A percentile compares a stretch with the other conserved stretches of the same genome.
Conservation (phyloP, 2,797 vertebrate genomes). For the Intellagama lesueurii region DNA sequence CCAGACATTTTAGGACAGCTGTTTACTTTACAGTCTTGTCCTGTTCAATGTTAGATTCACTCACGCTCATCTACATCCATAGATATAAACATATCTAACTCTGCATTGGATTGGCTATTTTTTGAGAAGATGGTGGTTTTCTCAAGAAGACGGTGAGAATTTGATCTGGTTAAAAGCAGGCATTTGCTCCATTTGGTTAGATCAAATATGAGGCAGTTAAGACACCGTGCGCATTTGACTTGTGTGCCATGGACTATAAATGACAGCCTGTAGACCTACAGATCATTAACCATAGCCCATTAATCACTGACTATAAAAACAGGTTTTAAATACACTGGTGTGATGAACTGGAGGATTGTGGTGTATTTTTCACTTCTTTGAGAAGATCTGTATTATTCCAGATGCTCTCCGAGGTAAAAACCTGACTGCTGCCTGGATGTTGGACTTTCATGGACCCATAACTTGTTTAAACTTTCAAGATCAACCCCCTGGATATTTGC, state of each 20-base stretch:
- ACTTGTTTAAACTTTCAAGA: not conserved
- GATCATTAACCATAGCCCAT: slow-evolving; percentile 29
- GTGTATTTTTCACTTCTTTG: not conserved
- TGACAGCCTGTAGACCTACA: not conserved
- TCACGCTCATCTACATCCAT: slow-evolving; percentile 5
- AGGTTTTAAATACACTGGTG: not conserved
- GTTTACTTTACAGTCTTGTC: too few relatives aligned
- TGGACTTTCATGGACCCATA: not conserved
- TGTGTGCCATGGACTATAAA: slow-evolving; percentile 1
- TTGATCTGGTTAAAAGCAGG: not conserved
- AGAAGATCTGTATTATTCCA: slow-evolving; percentile 15
- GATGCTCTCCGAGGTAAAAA: not conserved
- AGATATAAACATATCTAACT: not conserved
- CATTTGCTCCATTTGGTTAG: not conserved
- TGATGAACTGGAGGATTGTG: not conserved
- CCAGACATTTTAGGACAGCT: not conserved
- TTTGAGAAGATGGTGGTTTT: not conserved
- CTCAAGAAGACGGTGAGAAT: not conserved
- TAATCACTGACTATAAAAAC: slow-evolving; percentile 12
- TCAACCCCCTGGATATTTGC: not conserved
- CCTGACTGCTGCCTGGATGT: not conserved
- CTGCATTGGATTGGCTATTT: not conserved
- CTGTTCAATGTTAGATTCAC: not conserved
- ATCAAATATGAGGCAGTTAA: slow-evolving; percentile 1
- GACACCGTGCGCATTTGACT: not conserved